Evolutionary conservation across 92 coral and sea anemone genomes (phyloP).

Genomic region (Phymanthus crucifer): DNA sequence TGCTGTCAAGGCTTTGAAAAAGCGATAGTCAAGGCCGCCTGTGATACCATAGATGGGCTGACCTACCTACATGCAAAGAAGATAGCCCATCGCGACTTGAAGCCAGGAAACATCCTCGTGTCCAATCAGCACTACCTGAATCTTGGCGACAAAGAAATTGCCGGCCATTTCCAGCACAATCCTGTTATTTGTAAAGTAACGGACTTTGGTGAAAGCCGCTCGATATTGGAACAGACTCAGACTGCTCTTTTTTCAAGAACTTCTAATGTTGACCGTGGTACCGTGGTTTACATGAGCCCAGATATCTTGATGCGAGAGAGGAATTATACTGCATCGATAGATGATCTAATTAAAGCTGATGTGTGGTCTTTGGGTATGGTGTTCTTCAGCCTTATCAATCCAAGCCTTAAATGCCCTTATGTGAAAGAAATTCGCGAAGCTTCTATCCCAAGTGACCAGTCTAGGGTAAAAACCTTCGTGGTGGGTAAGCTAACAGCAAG

Average conservation of each 20-base stretch:
- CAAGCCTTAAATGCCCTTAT: constrained; percentile 34
- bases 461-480: constrained; percentile 19
- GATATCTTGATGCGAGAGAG: constrained; percentile 37
- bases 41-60: constrained; percentile 19
- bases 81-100: constrained; percentile 49
- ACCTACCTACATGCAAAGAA: constrained; percentile 33
- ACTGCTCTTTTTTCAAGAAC: constrained; percentile 46
- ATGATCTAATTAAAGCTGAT: constrained; percentile 27
- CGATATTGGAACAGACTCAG: constrained; percentile 37
- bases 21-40: neutral
- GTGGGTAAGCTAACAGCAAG: constrained; percentile 7
- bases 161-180: neutral
- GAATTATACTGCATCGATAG: constrained; percentile 5
- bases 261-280: constrained; percentile 26
- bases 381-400: constrained; percentile 7
- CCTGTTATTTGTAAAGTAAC: constrained; percentile 53
- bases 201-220: constrained; percentile 54
- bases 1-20: constrained; percentile 11
- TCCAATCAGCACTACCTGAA: constrained; percentile 43
- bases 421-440: constrained; percentile 29
- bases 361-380: constrained; percentile 16
- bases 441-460: neutral
- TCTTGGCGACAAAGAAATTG: constrained; percentile 7
- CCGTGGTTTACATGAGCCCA: constrained; percentile 55
- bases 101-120: constrained; percentile 45